A percentile compares a stretch with the other conserved stretches of the same genome.
Evolutionary conservation across 2,797 vertebrate species (phyloP).

Genomic region (Danionella dracula): DNA sequence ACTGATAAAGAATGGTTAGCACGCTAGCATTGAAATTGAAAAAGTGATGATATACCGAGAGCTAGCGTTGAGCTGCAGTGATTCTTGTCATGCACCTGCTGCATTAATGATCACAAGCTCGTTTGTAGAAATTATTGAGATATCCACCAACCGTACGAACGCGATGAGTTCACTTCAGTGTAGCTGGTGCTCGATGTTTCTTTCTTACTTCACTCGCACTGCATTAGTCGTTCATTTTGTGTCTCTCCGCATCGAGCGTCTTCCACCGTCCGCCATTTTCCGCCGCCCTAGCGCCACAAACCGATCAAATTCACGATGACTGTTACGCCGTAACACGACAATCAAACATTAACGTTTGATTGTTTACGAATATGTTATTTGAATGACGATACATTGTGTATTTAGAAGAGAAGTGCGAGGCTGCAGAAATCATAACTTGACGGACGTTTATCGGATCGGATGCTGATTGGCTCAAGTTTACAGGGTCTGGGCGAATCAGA

Average conservation of each 20-base stretch:
- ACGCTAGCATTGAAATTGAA: neutral
- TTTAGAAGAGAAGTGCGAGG: conserved; percentile 13
- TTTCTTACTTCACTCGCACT: neutral
- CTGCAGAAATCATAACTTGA: neutral
- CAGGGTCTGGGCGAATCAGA: conserved; percentile 52
- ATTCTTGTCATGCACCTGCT: neutral
- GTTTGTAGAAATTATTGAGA: neutral
- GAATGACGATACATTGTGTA: neutral
- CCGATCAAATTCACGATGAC: neutral
- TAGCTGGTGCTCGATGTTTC: neutral
- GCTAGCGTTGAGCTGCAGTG: too few relatives aligned
- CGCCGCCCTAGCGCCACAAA: conserved; percentile 5
- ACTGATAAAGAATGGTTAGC: neutral
- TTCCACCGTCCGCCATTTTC: conserved; percentile 46
- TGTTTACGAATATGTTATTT: neutral
- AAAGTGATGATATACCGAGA: too few relatives aligned
- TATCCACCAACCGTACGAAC: conserved; percentile 2
- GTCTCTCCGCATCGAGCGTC: conserved; percentile 6
- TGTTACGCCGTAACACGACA: too few relatives aligned
- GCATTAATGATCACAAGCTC: neutral
- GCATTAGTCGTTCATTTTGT: conserved; percentile 20
- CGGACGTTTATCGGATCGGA: conserved; percentile 44
- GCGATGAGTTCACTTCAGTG: neutral
- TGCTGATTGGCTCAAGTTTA: conserved; percentile 53
- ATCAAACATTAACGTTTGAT: accelerated